Evolutionary conservation across 1,140 invertebrate genomes (phyloP).

Genomic region (Brachionus asplanchnoidis): DNA sequence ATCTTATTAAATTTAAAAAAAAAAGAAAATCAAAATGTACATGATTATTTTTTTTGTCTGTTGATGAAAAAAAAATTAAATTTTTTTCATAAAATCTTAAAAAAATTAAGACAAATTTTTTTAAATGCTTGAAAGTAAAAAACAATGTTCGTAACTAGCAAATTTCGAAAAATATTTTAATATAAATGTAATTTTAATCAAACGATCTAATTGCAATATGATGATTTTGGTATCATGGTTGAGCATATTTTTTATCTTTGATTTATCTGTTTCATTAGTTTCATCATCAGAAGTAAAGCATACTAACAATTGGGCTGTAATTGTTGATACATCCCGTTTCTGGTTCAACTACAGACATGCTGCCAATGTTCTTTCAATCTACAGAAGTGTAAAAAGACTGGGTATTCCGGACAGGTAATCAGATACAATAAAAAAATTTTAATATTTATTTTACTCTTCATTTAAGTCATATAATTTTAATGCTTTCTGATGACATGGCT

Average conservation of each 20-base stretch:
- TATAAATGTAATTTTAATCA: background rate
- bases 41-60: too few species aligned
- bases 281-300: background rate
- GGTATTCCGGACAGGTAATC: conserved; percentile 82
- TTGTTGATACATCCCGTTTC: conserved; percentile 94
- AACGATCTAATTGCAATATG: background rate
- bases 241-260: background rate
- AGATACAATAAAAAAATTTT: background rate
- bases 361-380: conserved; percentile 95
- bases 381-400: conserved; percentile 89
- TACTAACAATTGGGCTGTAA: conserved; percentile 97
- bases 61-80: too few species aligned
- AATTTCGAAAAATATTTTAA: background rate
- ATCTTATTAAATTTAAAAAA: too few species aligned
- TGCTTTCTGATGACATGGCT: conserved; percentile 99
- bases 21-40: too few species aligned
- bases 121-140: background rate
- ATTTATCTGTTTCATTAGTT: background rate
- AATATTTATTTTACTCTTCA: background rate
- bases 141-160: background rate
- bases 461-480: conserved; percentile 74
- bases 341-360: conserved; percentile 99
- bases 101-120: background rate
- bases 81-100: too few species aligned
- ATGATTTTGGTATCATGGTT: background rate